These are phyloP conservation scores for Aphelocoma californica DNA, from an alignment of 2,797 vertebrate genomes.

Conservation along the genomic window DNA sequence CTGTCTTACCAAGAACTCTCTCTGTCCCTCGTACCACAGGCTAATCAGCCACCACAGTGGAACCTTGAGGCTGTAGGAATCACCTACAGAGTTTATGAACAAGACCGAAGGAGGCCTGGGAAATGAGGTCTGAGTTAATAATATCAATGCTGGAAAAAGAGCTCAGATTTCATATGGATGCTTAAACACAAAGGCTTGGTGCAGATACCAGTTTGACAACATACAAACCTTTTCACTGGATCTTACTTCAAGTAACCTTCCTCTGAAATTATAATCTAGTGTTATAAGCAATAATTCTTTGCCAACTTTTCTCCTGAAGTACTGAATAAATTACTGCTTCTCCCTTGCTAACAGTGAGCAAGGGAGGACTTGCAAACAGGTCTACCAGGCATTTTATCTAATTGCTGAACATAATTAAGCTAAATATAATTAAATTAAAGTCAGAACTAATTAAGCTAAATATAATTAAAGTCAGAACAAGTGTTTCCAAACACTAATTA, in stretches of 20 bases:
- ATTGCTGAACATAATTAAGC: background rate
- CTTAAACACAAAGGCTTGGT: background rate
- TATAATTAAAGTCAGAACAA: background rate
- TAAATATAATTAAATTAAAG: constrained; percentile 1
- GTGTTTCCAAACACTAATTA: background rate
- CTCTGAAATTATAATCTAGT: background rate
- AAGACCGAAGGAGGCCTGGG: background rate
- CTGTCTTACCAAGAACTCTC: no score
- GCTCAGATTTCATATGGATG: background rate
- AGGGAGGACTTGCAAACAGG: background rate
- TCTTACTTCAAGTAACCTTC: background rate
- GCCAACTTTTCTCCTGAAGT: background rate
- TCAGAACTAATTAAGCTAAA: constrained; percentile 5
- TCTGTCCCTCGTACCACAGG: no score
- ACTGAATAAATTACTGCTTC: background rate
- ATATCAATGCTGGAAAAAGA: background rate
- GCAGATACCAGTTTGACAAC: background rate
- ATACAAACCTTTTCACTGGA: background rate
- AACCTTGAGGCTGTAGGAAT: background rate
- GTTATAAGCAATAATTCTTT: background rate
- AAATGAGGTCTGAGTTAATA: background rate
- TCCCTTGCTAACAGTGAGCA: background rate
- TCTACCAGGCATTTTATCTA: background rate
- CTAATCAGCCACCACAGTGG: no score
- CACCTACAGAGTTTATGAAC: background rate